Evolutionary conservation across 2,113 vertebrate genomes (phyloP).

Genomic region (Apeltes quadracus): DNA sequence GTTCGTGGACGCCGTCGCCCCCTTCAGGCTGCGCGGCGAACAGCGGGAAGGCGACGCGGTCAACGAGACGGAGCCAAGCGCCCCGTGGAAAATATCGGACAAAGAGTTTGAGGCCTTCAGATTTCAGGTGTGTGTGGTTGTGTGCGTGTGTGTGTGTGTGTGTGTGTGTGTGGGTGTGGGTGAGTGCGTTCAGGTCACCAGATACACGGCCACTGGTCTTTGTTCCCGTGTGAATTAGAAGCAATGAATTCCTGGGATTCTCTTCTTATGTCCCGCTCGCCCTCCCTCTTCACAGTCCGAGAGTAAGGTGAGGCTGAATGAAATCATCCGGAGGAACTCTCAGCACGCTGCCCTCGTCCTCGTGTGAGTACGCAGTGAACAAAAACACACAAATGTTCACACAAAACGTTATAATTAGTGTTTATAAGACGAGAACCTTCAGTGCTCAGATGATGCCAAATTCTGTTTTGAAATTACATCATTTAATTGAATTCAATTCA

Average conservation of each 20-base stretch:
- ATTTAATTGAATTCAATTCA: too few relatives aligned
- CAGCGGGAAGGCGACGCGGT: constrained; percentile 50
- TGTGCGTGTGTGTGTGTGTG: constrained; percentile 12
- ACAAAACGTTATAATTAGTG: too few relatives aligned
- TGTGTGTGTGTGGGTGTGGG: not conserved
- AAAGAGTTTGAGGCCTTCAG: constrained; percentile 75
- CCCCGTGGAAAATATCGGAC: constrained; percentile 72
- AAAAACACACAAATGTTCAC: too few relatives aligned
- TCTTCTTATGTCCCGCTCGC: not conserved
- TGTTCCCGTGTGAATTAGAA: too few relatives aligned
- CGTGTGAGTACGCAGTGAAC: constrained; percentile 72
- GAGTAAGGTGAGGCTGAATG: constrained; percentile 77
- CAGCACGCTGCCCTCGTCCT: constrained; percentile 77
- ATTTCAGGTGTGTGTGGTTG: constrained; percentile 69
- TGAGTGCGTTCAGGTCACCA: not conserved
- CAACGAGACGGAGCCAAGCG: constrained; percentile 46
- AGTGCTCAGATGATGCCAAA: too few relatives aligned
- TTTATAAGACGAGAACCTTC: too few relatives aligned
- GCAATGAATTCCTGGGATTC: too few relatives aligned
- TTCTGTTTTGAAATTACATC: too few relatives aligned
- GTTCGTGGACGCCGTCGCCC: constrained; percentile 78
- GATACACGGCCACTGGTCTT: not conserved
- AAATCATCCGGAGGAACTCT: constrained; percentile 81
- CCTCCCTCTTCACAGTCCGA: constrained; percentile 65
- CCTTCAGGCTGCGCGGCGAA: constrained; percentile 72